These are phyloP conservation scores for Epiblema foenella DNA, from an alignment of 2,888 invertebrate genomes.

Conservation along the genomic window DNA sequence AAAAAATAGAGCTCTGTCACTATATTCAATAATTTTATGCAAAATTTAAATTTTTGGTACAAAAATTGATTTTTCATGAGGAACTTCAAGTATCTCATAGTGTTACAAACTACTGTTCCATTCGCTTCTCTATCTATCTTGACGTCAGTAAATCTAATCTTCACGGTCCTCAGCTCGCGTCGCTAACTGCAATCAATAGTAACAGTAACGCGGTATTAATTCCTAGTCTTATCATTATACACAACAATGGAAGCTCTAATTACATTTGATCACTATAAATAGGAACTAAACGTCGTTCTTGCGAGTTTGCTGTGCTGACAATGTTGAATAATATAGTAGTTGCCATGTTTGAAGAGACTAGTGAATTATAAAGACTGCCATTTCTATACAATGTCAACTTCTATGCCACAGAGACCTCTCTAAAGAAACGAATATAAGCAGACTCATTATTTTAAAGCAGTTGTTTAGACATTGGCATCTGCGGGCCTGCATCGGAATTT, in stretches of 20 bases:
- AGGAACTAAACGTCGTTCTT: not conserved
- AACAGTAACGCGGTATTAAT: slow-evolving; percentile 13
- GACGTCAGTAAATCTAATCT: slow-evolving; percentile 1
- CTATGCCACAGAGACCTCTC: no score
- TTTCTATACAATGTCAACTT: no score
- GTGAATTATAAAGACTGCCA: not conserved
- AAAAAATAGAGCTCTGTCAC: no score
- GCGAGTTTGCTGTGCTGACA: not conserved
- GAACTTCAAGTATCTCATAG: not conserved
- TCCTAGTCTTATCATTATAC: slow-evolving; percentile 14
- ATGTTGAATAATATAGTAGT: not conserved
- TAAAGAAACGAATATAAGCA: no score
- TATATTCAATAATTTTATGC: no score
- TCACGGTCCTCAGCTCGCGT: slow-evolving; percentile 2
- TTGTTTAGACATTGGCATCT: no score
- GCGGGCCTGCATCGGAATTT: no score
- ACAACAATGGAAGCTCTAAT: slow-evolving; percentile 34
- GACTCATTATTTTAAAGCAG: no score
- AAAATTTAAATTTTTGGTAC: no score
- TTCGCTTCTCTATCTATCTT: not conserved
- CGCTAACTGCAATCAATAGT: not conserved
- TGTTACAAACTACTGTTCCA: not conserved
- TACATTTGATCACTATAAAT: slow-evolving; percentile 12
- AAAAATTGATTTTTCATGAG: not conserved
- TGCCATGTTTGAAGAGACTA: not conserved